A percentile compares a stretch with the other conserved stretches of the same genome.
These are phyloP conservation scores for Donacobius atricapilla DNA, from an alignment of 2,113 vertebrate species.

Conservation along the genomic window DNA sequence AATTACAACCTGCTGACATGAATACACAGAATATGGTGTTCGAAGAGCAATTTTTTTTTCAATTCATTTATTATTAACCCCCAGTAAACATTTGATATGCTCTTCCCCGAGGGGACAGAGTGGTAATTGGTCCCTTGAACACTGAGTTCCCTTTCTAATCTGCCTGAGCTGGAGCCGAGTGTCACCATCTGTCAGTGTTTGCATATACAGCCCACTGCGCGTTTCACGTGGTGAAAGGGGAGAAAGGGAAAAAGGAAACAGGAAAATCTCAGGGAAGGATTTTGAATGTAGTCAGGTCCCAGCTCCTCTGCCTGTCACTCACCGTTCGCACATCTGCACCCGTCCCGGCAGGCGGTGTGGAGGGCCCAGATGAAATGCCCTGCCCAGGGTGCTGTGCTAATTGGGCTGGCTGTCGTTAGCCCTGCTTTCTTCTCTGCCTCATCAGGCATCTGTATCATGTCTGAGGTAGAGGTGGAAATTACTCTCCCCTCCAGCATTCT, in stretches of 20 bases:
- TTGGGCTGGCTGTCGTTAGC: neutral
- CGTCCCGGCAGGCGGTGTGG: neutral
- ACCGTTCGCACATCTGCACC: neutral
- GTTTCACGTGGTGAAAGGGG: constrained; percentile 41
- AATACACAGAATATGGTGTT: constrained; percentile 63
- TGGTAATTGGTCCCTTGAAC: constrained; percentile 76
- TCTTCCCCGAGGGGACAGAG: constrained; percentile 73
- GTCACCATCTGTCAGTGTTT: constrained; percentile 78
- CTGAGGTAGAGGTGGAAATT: neutral
- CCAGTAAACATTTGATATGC: constrained; percentile 70
- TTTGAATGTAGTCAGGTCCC: constrained; percentile 8
- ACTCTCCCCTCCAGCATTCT: neutral
- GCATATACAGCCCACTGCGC: constrained; percentile 50
- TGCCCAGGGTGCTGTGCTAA: constrained; percentile 1
- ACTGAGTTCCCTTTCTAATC: constrained; percentile 71
- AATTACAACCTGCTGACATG: constrained; percentile 76
- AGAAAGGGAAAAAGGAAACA: constrained; percentile 55
- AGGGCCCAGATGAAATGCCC: constrained; percentile 2
- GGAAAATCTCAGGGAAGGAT: constrained; percentile 32
- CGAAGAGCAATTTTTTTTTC: constrained; percentile 63
- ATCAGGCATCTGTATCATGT: neutral
- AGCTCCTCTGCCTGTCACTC: constrained; percentile 24
- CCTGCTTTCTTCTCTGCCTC: neutral
- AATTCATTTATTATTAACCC: constrained; percentile 74
- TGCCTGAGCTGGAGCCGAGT: constrained; percentile 64